Evolutionary conservation across 1,140 invertebrate species (phyloP), one percentile per base, ranked within the genome.

Genomic region (Drosophila kikkawai): DNA sequence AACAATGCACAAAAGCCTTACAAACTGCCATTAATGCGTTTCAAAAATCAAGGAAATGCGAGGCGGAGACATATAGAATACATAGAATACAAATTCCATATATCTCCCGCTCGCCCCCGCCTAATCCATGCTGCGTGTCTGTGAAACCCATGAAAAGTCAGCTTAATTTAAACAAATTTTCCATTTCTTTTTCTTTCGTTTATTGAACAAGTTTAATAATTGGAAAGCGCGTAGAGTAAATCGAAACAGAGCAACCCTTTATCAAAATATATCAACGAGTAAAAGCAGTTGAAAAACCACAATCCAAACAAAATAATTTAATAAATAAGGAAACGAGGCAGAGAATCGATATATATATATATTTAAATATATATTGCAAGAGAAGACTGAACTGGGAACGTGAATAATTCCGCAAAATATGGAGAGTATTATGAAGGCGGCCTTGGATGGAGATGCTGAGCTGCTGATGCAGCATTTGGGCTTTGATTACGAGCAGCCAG

Each of bases 131-230:
- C 47, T 50, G 67, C 47, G 39, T 41, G 41, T 50, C 56, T 55
- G 44, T 37, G 45, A 51, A 51, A 68, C 36, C 51, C 51, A 56
- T 74, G 17, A 70, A 66, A 78, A 66, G 76, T 36, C 45, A 75
- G 65, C 63, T 57, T 84, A 79, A 90, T 84, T 80, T 69, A 86
- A 86, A 90, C 65, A 69, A 75, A 82, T 80, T 91, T 80, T 86
- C 82, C 84, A 90, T 86, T 91, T 91, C 82, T 91, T 84, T 91
- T 91, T 87, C 79, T 87, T 91, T 91, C 80, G 80, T 87, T 91
- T 90, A 79, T 68, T 84, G 77, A 79, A 79, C 81, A 79, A 91
- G 88, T 91, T 83, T 84, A 73, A 79, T 74, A 80, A 87, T 91
- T 91, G 87, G 79, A 86, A 80, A 69, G 50, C 80, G 80, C 75